Evolutionary conservation across 2,113 vertebrate genomes (phyloP), one percentile per base, ranked within the genome.

Genomic region (Panthera leo): DNA sequence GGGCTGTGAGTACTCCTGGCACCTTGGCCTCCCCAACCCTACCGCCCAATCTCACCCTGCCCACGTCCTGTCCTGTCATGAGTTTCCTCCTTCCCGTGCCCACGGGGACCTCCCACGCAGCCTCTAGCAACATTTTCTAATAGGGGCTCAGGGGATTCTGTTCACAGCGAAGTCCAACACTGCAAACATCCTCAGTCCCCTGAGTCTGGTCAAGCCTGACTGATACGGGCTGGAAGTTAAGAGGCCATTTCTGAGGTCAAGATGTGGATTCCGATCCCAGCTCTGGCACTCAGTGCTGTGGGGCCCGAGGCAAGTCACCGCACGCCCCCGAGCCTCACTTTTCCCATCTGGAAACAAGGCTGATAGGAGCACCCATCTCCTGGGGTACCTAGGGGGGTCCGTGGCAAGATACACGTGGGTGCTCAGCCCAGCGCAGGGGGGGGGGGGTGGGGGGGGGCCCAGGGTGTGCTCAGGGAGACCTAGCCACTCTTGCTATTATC

Each of bases 401-500:
- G 1, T 11, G 71, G 68, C 2, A 27, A 23, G 36, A 51, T 2
- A 15, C 25, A 11, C 0, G 7, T 42, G 87, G 83, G 9, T 27
- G n/a, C 29, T 36, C 7, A 5, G 31, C 25, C 36, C 36, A 29
- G 25, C 3, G 0, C 1, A 9, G 23, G 78, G 63, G 34, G 84
- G 63, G 4, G 21, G 76, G 63, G 34, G 45, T 1, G 7, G 45
- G 7, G 42, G 42, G 7, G 84, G 63, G 34, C 67, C 5, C 0
- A 23, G 63, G 51, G 23, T 25, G 27, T 16, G 16, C 15, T 63
- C 75, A 6, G 25, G 29, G 51, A 27, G 68, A 18, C 65, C 31
- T 0, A 2, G 27, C 53, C 8, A 1, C 3, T 27, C 31, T n/a
- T 13, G 31, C 15, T 19, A 0, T 18, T 3, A 15, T 11, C n/a